A percentile compares a stretch with the other conserved stretches of the same genome.
phyloP scores from a whole-genome alignment of 2,113 vertebrate species.

The Sisor rabdophorus region DNA sequence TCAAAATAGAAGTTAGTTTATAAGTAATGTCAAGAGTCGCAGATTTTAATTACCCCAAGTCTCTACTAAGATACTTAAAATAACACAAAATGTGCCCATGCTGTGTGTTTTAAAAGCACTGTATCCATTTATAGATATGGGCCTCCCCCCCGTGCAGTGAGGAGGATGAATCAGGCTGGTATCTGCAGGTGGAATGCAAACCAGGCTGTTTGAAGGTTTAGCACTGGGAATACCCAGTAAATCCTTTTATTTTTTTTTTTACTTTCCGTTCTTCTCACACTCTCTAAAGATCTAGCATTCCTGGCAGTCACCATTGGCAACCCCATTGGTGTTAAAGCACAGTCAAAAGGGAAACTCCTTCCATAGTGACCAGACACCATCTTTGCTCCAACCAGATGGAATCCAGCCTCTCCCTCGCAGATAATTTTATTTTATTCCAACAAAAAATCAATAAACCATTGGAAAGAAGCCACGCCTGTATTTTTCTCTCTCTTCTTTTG shows the following conservation, averaged over 20 bases:
- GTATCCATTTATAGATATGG: conserved; percentile 55
- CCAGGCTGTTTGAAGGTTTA: conserved; percentile 50
- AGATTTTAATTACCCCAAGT: neutral
- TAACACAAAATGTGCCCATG: neutral
- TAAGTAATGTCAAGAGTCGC: neutral
- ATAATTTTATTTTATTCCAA: conserved; percentile 38
- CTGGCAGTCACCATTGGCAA: conserved; percentile 60
- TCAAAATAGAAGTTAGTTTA: neutral
- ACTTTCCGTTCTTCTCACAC: neutral
- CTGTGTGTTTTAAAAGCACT: conserved; percentile 12
- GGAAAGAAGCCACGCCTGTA: neutral
- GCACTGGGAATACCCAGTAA: conserved; percentile 54
- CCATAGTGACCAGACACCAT: conserved; percentile 55
- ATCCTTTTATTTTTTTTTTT: conserved; percentile 29
- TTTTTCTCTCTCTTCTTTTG: neutral
- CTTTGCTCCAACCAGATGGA: conserved; percentile 38
- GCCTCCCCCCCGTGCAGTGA: neutral
- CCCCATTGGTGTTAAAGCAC: conserved; percentile 51
- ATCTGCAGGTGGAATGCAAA: conserved; percentile 61
- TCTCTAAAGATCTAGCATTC: conserved; percentile 30
- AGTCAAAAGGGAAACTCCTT: conserved; percentile 70
- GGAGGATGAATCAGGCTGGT: conserved; percentile 54
- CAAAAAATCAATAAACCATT: conserved; percentile 12
- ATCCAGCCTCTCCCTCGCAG: conserved; percentile 37
- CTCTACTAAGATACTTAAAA: neutral